These are phyloP conservation scores for Eidolon helvum DNA, from an alignment of 2,113 vertebrate genomes.

Conservation along the genomic window DNA sequence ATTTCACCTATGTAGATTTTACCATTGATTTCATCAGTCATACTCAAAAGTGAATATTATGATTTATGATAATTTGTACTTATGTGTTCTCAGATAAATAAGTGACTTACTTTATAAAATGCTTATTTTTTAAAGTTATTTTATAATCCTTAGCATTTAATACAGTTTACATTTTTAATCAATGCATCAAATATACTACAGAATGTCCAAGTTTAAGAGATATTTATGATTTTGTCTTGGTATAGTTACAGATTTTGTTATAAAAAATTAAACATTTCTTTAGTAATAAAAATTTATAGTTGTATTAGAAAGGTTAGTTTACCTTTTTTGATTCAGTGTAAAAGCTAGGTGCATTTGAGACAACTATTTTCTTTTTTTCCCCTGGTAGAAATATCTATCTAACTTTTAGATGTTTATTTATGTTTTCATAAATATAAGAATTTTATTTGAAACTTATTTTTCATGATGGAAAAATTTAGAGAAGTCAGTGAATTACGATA, in stretches of 20 bases:
- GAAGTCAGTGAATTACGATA: background rate
- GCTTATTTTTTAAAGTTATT: conserved; percentile 21
- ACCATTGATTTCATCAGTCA: background rate
- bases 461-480: background rate
- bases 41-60: background rate
- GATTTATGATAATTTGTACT: background rate
- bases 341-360: background rate
- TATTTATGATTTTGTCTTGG: background rate
- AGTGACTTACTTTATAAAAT: background rate
- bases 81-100: background rate
- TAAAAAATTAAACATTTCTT: conserved; percentile 8
- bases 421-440: background rate
- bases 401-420: background rate
- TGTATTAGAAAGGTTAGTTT: background rate
- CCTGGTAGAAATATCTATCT: background rate
- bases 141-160: conserved; percentile 10
- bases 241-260: background rate
- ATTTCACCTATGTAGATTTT: conserved; percentile 23
- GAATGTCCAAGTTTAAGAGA: background rate
- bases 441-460: conserved; percentile 37
- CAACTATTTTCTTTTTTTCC: background rate
- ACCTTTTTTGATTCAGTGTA: background rate
- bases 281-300: background rate
- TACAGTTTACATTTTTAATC: background rate
- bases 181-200: background rate